Evolutionary conservation across 2,888 invertebrate species (phyloP).

Genomic region (Chouioia cunea): DNA sequence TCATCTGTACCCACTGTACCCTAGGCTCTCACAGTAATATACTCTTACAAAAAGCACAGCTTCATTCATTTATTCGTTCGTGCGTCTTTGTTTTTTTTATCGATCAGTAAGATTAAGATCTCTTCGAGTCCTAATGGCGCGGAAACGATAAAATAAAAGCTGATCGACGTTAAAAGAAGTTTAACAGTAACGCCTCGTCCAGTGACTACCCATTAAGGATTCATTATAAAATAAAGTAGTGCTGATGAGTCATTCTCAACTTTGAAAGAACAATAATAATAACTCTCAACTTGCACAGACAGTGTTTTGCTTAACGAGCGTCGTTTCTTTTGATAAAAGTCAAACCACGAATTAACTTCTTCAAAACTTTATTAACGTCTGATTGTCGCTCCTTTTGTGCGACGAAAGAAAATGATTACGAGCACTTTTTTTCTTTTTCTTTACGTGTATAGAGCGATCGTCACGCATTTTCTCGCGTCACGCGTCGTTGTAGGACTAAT

Average conservation of each 20-base stretch:
- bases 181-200: slow-evolving; percentile 47
- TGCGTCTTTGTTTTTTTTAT: slow-evolving; percentile 34
- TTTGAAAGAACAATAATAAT: slow-evolving; percentile 34
- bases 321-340: neutral
- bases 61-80: slow-evolving; percentile 36
- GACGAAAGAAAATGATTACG: slow-evolving; percentile 1
- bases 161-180: slow-evolving; percentile 36
- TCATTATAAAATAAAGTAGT: slow-evolving; percentile 44
- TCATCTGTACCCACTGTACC: neutral
- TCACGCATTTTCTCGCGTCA: slow-evolving; percentile 33
- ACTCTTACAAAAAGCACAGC: slow-evolving; percentile 29
- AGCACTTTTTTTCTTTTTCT: slow-evolving; percentile 9
- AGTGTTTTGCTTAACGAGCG: too few relatives aligned
- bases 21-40: slow-evolving; percentile 13
- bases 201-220: slow-evolving; percentile 38
- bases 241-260: slow-evolving; percentile 33
- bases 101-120: slow-evolving; percentile 48
- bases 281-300: neutral
- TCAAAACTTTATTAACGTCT: neutral
- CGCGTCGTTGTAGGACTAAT: slow-evolving; percentile 52
- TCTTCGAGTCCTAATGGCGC: slow-evolving; percentile 20
- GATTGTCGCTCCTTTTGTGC: too few relatives aligned
- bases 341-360: slow-evolving; percentile 12
- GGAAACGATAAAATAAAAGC: slow-evolving; percentile 43
- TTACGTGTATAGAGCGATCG: slow-evolving; percentile 6